A percentile compares a stretch with the other conserved stretches of the same genome.
Evolutionary conservation across 2,113 vertebrate genomes (phyloP).

Genomic region (Benitochromis conjunctus): DNA sequence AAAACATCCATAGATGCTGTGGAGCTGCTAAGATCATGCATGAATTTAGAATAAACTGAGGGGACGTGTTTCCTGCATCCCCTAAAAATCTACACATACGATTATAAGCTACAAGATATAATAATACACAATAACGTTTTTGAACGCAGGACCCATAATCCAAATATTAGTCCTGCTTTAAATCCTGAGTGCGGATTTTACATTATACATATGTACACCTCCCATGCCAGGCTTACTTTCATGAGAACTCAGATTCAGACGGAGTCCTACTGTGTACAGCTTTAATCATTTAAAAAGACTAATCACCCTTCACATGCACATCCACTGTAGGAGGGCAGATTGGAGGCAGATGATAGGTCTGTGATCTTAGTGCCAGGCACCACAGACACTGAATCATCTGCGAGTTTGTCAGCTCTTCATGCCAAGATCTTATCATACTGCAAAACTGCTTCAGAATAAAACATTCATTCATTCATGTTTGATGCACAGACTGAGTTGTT

Average conservation of each 20-base stretch:
- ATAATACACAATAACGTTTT: neutral
- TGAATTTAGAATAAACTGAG: neutral
- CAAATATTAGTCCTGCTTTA: neutral
- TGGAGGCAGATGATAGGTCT: constrained; percentile 55
- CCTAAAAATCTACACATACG: neutral
- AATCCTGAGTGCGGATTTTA: neutral
- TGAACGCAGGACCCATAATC: neutral
- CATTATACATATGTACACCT: neutral
- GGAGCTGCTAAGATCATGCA: neutral
- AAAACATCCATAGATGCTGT: neutral
- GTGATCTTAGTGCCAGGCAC: constrained; percentile 38
- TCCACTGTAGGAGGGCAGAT: constrained; percentile 1
- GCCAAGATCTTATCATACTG: neutral
- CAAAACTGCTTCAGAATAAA: neutral
- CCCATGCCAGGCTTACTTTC: neutral
- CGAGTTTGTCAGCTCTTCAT: neutral
- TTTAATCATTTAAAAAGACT: constrained; percentile 38
- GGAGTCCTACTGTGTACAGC: neutral
- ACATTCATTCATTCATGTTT: neutral
- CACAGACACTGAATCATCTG: neutral
- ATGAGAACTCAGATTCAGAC: neutral
- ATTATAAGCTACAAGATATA: neutral
- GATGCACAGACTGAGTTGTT: neutral
- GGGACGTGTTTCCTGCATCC: neutral
- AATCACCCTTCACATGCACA: constrained; percentile 26